Percentiles rank a stretch among this genome's conserved stretches.
Conservation (phyloP, 1,140 invertebrate species). For the Microvelia longipes region DNA sequence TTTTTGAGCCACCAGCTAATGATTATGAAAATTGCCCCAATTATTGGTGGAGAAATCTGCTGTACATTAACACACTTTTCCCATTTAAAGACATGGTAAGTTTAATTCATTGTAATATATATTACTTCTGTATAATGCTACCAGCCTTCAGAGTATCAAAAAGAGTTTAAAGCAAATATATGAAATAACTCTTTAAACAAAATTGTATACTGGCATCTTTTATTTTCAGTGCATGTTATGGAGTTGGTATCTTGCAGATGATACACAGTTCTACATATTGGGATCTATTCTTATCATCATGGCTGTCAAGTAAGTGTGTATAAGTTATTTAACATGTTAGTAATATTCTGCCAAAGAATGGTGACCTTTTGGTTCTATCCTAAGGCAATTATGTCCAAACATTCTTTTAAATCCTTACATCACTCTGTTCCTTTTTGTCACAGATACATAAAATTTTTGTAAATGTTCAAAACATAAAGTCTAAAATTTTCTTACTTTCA, state of each 20-base stretch:
- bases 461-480: too few species aligned
- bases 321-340: too few species aligned
- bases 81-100: slow-evolving; percentile 71
- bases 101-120: slow-evolving; percentile 9
- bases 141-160: slow-evolving; percentile 1
- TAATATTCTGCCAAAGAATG: too few species aligned
- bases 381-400: too few species aligned
- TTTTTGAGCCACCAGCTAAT: slow-evolving; percentile 62
- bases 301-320: slow-evolving; percentile 33
- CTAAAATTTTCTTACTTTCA: too few species aligned
- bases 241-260: slow-evolving; percentile 78
- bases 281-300: slow-evolving; percentile 60
- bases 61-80: slow-evolving; percentile 71
- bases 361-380: too few species aligned
- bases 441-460: too few species aligned
- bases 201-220: too few species aligned
- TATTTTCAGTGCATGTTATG: slow-evolving; percentile 72
- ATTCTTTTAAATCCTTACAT: too few species aligned
- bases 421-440: too few species aligned
- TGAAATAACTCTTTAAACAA: background rate
- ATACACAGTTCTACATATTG: slow-evolving; percentile 68
- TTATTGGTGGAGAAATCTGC: slow-evolving; percentile 72
- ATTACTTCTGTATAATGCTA: slow-evolving; percentile 2
- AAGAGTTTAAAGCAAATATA: background rate
- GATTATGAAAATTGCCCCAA: slow-evolving; percentile 66